These are phyloP conservation scores for Gymnogyps californianus DNA, from an alignment of 2,113 vertebrate genomes.

Conservation along the genomic window DNA sequence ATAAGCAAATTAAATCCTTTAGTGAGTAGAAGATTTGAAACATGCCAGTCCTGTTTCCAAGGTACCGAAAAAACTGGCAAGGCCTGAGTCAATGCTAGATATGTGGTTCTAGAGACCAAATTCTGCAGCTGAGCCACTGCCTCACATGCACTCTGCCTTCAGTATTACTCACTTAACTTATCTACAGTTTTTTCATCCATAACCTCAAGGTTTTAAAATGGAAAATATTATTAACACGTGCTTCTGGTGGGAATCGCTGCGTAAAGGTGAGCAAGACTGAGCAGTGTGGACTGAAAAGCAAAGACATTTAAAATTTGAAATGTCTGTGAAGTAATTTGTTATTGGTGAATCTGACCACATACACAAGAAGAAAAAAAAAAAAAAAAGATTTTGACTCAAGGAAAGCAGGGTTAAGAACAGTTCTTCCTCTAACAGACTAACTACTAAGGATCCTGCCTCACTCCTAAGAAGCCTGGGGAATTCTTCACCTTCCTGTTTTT, in stretches of 20 bases:
- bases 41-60: background rate
- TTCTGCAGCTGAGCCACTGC: background rate
- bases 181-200: background rate
- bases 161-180: background rate
- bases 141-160: background rate
- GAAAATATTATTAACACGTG: background rate
- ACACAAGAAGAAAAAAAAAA: background rate
- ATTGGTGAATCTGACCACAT: background rate
- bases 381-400: background rate
- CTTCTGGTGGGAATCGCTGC: background rate
- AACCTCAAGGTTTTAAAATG: background rate
- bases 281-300: background rate
- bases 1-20: background rate
- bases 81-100: background rate
- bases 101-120: background rate
- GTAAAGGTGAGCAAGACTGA: background rate
- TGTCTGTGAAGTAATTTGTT: background rate
- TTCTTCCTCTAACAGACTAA: background rate
- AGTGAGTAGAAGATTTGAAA: background rate
- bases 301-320: background rate
- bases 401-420: background rate
- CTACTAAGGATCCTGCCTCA: background rate
- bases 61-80: background rate
- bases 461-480: background rate
- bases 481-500: background rate